Conservation (phyloP, 1,140 invertebrate genomes). For the Cydia splendana region DNA sequence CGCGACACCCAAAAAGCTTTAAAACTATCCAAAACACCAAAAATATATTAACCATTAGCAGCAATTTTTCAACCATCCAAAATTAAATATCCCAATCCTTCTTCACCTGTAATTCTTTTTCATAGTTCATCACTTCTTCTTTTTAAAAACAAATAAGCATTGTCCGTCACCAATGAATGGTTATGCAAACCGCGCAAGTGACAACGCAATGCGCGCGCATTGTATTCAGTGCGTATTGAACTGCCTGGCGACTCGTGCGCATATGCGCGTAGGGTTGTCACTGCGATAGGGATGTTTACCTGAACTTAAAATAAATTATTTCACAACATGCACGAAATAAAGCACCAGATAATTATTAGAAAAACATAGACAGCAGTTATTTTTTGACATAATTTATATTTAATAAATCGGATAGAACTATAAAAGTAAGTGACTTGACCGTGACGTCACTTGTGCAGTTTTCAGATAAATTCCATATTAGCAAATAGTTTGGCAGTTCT, state of each 20-base stretch:
- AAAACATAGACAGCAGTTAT: too few relatives aligned
- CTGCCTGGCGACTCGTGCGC: not conserved
- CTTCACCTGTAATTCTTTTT: not conserved
- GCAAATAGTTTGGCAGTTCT: too few relatives aligned
- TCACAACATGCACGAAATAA: too few relatives aligned
- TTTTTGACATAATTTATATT: too few relatives aligned
- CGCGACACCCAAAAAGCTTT: too few relatives aligned
- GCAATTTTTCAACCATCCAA: not conserved
- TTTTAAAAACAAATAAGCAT: constrained; percentile 12
- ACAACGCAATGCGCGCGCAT: constrained; percentile 20
- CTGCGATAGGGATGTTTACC: not conserved
- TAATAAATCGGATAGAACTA: too few relatives aligned
- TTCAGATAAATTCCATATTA: too few relatives aligned
- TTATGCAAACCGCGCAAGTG: constrained; percentile 13
- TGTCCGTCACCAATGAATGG: constrained; percentile 6
- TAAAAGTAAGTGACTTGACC: too few relatives aligned
- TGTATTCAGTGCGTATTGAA: constrained; percentile 16
- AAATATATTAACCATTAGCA: not conserved
- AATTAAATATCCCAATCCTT: not conserved
- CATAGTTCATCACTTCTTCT: constrained; percentile 2
- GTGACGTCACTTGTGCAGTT: too few relatives aligned
- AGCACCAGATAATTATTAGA: too few relatives aligned
- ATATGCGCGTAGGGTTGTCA: not conserved
- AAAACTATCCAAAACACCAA: not conserved
- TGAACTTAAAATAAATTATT: too few relatives aligned